phyloP scores from a whole-genome alignment of 2,888 invertebrate genomes.

The Prosapia bicincta region DNA sequence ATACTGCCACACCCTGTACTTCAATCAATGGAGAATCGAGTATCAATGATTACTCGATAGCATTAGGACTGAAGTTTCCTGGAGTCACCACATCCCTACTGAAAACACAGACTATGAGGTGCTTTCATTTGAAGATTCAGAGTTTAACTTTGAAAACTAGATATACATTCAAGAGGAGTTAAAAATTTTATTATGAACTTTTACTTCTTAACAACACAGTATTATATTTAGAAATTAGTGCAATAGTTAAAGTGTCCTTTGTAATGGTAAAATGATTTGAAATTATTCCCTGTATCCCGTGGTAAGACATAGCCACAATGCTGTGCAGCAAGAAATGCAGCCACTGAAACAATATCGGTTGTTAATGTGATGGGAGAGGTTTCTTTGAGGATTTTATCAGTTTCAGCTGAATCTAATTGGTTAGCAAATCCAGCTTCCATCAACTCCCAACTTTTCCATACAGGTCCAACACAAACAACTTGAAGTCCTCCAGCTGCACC shows the following conservation, averaged over 20 bases:
- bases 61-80: no score
- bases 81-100: no score
- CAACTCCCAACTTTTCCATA: constrained; percentile 90
- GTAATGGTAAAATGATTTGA: constrained; percentile 58
- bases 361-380: constrained; percentile 65
- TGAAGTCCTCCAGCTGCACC: constrained; percentile 60
- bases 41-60: no score
- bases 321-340: constrained; percentile 80
- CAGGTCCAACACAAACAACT: constrained; percentile 90
- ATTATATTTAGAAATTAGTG: no score
- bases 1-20: no score
- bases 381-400: constrained; percentile 43
- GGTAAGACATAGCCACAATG: constrained; percentile 60
- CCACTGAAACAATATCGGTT: constrained; percentile 78
- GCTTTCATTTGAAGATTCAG: no score
- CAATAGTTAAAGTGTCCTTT: constrained; percentile 39
- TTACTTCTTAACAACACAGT: no score
- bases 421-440: constrained; percentile 66
- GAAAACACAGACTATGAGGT: no score
- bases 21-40: no score
- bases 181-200: no score
- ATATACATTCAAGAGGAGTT: no score
- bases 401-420: constrained; percentile 50
- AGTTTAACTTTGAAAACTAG: no score
- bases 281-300: constrained; percentile 56